Evolutionary conservation across 2,797 vertebrate species (phyloP), one percentile per base, ranked within the genome.

Genomic region (Lemur catta): DNA sequence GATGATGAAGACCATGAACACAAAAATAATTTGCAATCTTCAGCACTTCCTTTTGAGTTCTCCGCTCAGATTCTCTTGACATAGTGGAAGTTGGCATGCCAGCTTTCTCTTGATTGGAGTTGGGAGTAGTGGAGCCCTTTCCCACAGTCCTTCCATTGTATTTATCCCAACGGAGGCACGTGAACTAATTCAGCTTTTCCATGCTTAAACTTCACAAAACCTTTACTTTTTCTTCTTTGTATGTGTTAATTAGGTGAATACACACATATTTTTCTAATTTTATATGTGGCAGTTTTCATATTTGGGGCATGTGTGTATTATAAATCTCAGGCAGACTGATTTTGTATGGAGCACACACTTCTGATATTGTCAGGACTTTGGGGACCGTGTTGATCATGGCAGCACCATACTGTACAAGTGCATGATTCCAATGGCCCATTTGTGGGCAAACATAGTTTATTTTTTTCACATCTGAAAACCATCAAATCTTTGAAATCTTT

Each of bases 11-110:
- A 87, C 86, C 38, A 57, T 65, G 84, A 90, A 95, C 89, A 84
- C 46, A 75, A 95, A 97, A 96, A 97, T 97, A 97, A 96, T 97
- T 94, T 89, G 80, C 96, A 84, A 5, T 89, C 69, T 81, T 96
- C 79, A 96, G 94, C 86, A 78, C 59, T 95, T 97, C 94, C 96
- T 97, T 57, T 88, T 79, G 55, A 74, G 76, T 87, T 91, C 84
- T 87, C 28, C 6, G 76, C 84, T 80, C 63, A 86, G 89, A 85
- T 65, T 89, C 87, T 91, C 82, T 92, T 76, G 76, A 52, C 55
- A 38, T 30, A 94, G 89, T 57, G 67, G 52, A 91, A 78, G 63
- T 11, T 48, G 91, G 76, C 71, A 13, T 86, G 38, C 28, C 15
- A 72, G 38, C 84, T 89, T 82, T 84, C 38, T 95, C 52, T 94